Conservation (phyloP, 2,797 vertebrate genomes). For the Ciconia nigra region DNA sequence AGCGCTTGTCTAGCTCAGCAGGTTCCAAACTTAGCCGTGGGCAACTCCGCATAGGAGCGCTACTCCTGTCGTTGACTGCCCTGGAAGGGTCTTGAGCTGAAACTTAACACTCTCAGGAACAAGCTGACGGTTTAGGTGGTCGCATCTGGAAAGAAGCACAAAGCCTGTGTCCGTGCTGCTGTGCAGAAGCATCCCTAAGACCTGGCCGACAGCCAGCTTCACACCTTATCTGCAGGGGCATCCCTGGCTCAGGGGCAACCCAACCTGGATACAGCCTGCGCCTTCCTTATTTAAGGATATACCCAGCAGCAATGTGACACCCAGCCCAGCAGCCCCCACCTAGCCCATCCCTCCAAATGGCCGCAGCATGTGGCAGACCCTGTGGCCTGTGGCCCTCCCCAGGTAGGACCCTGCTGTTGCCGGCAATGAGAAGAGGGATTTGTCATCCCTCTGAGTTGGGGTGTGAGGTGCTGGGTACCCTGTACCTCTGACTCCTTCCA, state of each 20-base stretch:
- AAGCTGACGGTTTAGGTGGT: neutral
- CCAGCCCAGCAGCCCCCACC: neutral
- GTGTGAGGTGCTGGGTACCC: neutral
- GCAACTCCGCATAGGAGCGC: neutral
- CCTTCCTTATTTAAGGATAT: no score
- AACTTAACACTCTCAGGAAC: neutral
- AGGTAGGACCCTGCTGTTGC: neutral
- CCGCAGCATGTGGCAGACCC: neutral
- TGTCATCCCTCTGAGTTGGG: neutral
- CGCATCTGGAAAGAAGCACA: neutral
- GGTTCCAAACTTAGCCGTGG: neutral
- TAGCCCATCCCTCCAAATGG: neutral
- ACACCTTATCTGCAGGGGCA: neutral
- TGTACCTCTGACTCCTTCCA: neutral
- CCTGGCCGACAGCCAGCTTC: neutral
- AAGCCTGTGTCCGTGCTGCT: neutral
- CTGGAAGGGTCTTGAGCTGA: neutral
- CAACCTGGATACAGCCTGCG: neutral
- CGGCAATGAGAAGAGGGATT: neutral
- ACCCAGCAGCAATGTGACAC: neutral
- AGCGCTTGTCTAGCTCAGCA: neutral
- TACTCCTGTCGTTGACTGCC: accelerated
- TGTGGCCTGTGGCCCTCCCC: neutral
- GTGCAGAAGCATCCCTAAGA: neutral
- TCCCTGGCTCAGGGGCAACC: neutral